Percentiles rank a stretch among this genome's conserved stretches.
Evolutionary conservation across 2,113 vertebrate genomes (phyloP).

Genomic region (Pangasianodon hypophthalmus): DNA sequence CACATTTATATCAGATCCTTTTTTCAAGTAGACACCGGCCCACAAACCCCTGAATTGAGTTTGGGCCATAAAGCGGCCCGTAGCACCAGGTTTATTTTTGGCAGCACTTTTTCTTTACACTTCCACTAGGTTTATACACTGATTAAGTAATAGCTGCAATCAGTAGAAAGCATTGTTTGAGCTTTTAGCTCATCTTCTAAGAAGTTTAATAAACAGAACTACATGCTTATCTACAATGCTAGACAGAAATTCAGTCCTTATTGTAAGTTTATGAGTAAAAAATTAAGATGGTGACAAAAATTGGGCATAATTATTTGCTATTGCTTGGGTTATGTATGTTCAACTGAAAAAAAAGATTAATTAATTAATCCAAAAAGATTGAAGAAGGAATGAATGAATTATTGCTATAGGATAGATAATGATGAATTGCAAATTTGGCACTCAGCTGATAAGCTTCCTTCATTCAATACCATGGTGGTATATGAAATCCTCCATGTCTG

Average conservation of each 20-base stretch:
- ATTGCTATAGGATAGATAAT: not conserved
- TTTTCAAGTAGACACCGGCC: slow-evolving; percentile 66
- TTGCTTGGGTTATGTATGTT: not conserved
- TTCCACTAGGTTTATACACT: slow-evolving; percentile 32
- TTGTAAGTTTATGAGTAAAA: not conserved
- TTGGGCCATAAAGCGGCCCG: slow-evolving; percentile 36
- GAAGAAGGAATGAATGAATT: not conserved
- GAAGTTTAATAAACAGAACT: not conserved
- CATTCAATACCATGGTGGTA: not conserved
- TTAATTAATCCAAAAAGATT: not conserved
- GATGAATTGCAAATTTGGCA: not conserved
- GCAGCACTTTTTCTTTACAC: slow-evolving; percentile 52
- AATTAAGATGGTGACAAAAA: not conserved
- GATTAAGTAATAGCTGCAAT: slow-evolving; percentile 34
- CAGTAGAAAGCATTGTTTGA: slow-evolving; percentile 44
- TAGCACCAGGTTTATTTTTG: slow-evolving; percentile 53
- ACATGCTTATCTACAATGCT: slow-evolving; percentile 28
- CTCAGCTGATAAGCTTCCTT: not conserved
- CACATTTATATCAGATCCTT: not conserved
- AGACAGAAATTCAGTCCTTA: slow-evolving; percentile 22
- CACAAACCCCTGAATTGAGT: slow-evolving; percentile 61
- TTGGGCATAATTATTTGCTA: not conserved
- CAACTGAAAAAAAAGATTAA: not conserved
- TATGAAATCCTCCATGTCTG: not conserved
- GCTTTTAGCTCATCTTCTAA: not conserved